A percentile compares a stretch with the other conserved stretches of the same genome.
These are phyloP conservation scores for Plumapathes pennacea DNA, from an alignment of 92 coral and sea anemone species.

Conservation along the genomic window DNA sequence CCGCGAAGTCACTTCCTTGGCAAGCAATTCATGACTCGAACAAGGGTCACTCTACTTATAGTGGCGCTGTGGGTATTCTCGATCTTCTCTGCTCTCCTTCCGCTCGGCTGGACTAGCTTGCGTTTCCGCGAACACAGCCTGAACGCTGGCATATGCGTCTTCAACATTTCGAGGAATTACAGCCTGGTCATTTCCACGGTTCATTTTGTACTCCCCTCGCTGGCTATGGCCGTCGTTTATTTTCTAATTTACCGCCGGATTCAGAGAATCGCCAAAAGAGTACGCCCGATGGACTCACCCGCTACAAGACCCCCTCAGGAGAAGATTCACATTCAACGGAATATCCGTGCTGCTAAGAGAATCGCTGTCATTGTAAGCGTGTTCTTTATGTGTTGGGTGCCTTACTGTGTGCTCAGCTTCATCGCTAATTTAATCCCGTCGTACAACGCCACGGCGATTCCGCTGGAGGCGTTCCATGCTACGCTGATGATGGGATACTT, in stretches of 20 bases:
- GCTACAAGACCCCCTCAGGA: constrained; percentile 4
- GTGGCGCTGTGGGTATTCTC: constrained; percentile 21
- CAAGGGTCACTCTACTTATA: constrained; percentile 1
- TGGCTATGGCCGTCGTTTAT: constrained; percentile 52
- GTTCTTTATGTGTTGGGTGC: constrained; percentile 61
- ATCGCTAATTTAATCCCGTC: constrained; percentile 1
- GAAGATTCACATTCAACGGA: constrained; percentile 14
- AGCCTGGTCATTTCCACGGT: constrained; percentile 32
- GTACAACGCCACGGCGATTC: constrained; percentile 2
- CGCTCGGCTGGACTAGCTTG: constrained; percentile 25
- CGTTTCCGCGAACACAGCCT: not conserved
- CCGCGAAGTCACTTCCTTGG: constrained; percentile 33
- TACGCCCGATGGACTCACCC: constrained; percentile 47
- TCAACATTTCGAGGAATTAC: constrained; percentile 27
- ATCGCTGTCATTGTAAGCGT: constrained; percentile 58
- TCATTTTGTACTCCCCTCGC: constrained; percentile 51
- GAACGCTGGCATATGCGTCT: constrained; percentile 21
- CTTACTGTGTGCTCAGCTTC: constrained; percentile 38
- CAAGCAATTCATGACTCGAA: constrained; percentile 7
- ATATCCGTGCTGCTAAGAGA: constrained; percentile 54
- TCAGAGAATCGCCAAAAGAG: constrained; percentile 20
- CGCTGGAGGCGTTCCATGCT: constrained; percentile 20
- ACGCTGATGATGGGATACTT: constrained; percentile 56
- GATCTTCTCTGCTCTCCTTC: constrained; percentile 15
- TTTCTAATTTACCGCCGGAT: constrained; percentile 46